These are phyloP conservation scores for Silurus glanis DNA, from an alignment of 2,113 vertebrate species.

Conservation along the genomic window DNA sequence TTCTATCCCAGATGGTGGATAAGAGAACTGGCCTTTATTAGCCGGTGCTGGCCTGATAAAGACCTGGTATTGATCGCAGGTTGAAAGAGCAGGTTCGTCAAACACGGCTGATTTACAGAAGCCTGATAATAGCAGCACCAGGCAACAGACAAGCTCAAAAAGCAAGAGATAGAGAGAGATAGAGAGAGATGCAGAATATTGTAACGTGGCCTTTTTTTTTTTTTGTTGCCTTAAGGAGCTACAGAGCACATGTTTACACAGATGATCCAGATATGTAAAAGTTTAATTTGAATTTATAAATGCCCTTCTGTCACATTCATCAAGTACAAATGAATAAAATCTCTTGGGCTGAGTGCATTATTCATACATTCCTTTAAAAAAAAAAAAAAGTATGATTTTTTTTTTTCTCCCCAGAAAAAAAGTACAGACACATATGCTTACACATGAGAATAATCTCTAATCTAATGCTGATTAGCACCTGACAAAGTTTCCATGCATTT, in stretches of 20 bases:
- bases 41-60: constrained; percentile 76
- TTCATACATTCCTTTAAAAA: constrained; percentile 30
- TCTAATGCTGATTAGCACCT: constrained; percentile 81
- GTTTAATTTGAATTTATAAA: neutral
- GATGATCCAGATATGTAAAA: neutral
- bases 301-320: constrained; percentile 38
- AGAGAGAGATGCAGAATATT: constrained; percentile 56
- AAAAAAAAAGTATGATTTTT: neutral
- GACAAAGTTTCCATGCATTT: constrained; percentile 82
- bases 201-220: constrained; percentile 44
- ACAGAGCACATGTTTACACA: constrained; percentile 31
- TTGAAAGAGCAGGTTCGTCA: constrained; percentile 81
- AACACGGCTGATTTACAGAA: constrained; percentile 79
- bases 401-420: neutral
- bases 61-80: constrained; percentile 79
- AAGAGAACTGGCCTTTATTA: constrained; percentile 79
- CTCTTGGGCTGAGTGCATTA: constrained; percentile 21
- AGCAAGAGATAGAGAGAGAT: constrained; percentile 38
- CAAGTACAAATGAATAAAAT: neutral
- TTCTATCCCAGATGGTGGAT: constrained; percentile 74
- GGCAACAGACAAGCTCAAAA: constrained; percentile 70
- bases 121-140: constrained; percentile 73
- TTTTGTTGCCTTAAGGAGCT: too few species aligned
- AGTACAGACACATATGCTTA: constrained; percentile 49
- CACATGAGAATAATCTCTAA: constrained; percentile 72